A percentile compares a stretch with the other conserved stretches of the same genome.
These are phyloP conservation scores for Oceanodroma tethys DNA, from an alignment of 2,113 vertebrate genomes.

Conservation along the genomic window DNA sequence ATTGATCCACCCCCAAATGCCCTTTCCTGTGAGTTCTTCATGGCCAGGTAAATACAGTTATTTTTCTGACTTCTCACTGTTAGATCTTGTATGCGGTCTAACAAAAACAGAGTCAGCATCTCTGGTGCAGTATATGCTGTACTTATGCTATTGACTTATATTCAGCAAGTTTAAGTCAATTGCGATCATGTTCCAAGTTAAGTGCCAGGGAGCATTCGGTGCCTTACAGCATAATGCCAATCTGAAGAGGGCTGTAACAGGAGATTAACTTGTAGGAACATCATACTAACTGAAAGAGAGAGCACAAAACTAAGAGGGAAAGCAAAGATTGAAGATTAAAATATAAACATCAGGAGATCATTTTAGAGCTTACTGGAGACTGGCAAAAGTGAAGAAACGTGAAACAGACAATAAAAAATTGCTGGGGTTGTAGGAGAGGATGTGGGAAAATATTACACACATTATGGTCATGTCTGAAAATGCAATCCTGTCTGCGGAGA, in stretches of 20 bases:
- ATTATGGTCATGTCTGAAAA: neutral
- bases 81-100: neutral
- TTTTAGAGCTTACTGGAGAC: neutral
- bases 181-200: neutral
- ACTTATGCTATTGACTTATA: neutral
- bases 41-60: slow-evolving; percentile 12
- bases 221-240: neutral
- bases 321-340: neutral
- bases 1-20: neutral
- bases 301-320: neutral
- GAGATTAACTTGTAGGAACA: neutral
- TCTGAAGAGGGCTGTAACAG: neutral
- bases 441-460: neutral
- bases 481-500: neutral
- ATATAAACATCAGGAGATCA: neutral
- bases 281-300: neutral
- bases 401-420: neutral
- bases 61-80: neutral
- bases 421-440: neutral
- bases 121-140: neutral
- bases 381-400: neutral
- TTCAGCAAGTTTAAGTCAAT: neutral
- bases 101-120: neutral
- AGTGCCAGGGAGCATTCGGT: neutral
- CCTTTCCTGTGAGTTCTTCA: neutral